phyloP scores from a whole-genome alignment of 2,888 invertebrate species.

The Ectobius pallidus region DNA sequence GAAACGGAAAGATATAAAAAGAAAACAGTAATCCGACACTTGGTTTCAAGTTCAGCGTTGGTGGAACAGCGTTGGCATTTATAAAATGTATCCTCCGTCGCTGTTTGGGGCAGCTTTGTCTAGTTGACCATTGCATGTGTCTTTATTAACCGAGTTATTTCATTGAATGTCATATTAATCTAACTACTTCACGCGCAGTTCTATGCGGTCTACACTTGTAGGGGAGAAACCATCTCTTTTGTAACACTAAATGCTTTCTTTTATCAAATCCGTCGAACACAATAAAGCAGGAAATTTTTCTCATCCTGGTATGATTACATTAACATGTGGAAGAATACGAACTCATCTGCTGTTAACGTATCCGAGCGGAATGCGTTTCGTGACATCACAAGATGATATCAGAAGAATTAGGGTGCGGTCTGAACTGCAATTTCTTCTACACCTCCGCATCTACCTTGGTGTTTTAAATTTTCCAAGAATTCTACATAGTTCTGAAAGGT shows the following conservation, averaged over 20 bases:
- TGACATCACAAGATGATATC: no score
- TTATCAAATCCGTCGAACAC: no score
- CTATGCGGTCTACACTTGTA: background rate
- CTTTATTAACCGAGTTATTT: conserved; percentile 26
- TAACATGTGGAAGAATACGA: background rate
- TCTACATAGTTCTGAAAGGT: no score
- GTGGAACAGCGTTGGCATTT: background rate
- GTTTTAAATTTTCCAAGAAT: no score
- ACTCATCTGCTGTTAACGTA: background rate
- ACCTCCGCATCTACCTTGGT: no score
- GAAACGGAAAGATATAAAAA: conserved; percentile 14
- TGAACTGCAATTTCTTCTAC: no score
- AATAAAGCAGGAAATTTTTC: no score
- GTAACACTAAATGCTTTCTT: no score
- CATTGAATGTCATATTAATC: conserved; percentile 36
- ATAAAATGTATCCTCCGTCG: background rate
- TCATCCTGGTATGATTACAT: background rate
- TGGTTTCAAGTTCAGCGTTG: background rate
- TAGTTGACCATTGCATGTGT: conserved; percentile 23
- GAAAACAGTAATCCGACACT: background rate
- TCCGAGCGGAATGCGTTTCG: background rate
- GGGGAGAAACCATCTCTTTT: background rate
- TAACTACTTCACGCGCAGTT: conserved; percentile 20
- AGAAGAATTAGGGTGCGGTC: no score
- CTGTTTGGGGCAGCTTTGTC: conserved; percentile 18